phyloP scores from a whole-genome alignment of 2,113 vertebrate genomes.

The Ardeotis arabs region DNA sequence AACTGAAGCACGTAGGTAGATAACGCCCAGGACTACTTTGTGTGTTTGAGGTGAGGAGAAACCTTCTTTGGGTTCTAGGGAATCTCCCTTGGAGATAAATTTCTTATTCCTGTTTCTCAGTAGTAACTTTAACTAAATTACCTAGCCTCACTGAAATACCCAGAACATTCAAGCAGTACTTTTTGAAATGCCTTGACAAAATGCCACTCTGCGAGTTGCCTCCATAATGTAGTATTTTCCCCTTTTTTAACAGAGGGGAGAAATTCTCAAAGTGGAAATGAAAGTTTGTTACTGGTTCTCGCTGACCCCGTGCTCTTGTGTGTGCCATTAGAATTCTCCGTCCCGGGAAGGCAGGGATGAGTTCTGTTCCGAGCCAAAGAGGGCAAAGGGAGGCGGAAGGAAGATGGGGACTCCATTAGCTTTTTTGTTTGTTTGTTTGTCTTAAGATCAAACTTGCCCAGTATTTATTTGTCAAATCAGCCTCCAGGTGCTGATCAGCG shows the following conservation, averaged over 20 bases:
- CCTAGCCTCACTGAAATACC: not conserved
- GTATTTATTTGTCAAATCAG: not conserved
- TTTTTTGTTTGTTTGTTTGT: not conserved
- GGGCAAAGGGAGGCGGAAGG: not conserved
- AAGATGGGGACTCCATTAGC: not conserved
- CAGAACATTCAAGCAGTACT: not conserved
- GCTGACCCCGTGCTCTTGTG: not conserved
- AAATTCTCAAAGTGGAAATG: not conserved
- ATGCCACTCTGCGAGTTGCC: accelerated
- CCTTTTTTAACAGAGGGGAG: not conserved
- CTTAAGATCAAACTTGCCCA: not conserved
- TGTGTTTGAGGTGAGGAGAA: not conserved
- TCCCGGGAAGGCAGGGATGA: not conserved
- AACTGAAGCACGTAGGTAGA: not conserved
- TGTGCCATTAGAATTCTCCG: too few relatives aligned
- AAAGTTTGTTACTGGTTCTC: not conserved
- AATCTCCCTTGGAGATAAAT: not conserved
- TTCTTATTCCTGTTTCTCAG: not conserved
- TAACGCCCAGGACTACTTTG: not conserved
- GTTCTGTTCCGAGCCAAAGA: not conserved
- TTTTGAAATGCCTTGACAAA: not conserved
- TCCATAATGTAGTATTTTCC: not conserved
- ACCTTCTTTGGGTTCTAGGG: not conserved
- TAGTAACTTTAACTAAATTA: not conserved
- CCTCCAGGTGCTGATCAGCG: not conserved